These are phyloP conservation scores for Anas bernieri DNA, from an alignment of 2,797 vertebrate species.

Conservation along the genomic window DNA sequence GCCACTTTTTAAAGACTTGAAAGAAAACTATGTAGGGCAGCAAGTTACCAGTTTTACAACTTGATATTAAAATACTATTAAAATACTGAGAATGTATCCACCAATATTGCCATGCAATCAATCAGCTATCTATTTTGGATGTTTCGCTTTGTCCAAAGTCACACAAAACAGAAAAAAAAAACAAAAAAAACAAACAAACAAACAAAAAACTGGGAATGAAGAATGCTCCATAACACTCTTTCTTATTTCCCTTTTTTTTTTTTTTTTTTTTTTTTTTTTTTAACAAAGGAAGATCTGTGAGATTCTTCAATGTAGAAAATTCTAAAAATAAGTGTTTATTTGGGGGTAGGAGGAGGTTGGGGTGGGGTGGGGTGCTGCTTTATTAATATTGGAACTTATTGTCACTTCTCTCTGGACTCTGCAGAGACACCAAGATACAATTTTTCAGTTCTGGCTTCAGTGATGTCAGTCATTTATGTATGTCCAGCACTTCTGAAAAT, in stretches of 20 bases:
- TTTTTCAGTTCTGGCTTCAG: background rate
- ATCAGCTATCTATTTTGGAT: background rate
- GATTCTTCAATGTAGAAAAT: background rate
- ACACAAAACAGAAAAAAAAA: background rate
- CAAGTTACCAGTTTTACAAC: background rate
- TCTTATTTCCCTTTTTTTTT: background rate
- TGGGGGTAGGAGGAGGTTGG: background rate
- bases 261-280: background rate
- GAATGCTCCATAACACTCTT: background rate
- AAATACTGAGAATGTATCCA: background rate
- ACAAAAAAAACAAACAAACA: background rate
- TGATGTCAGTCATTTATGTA: background rate
- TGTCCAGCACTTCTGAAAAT: background rate
- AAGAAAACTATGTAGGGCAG: background rate
- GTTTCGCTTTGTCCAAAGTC: background rate
- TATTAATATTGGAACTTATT: background rate
- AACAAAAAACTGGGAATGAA: background rate
- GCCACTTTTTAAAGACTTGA: background rate
- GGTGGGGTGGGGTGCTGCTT: fast-evolving
- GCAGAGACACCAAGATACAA: background rate
- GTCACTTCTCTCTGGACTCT: background rate
- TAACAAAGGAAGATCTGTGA: background rate
- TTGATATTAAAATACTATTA: background rate
- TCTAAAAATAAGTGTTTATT: background rate
- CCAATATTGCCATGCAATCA: background rate